Percentiles rank a stretch among this genome's conserved stretches.
Evolutionary conservation across 2,113 vertebrate species (phyloP).

Genomic region (Globicephala melas): DNA sequence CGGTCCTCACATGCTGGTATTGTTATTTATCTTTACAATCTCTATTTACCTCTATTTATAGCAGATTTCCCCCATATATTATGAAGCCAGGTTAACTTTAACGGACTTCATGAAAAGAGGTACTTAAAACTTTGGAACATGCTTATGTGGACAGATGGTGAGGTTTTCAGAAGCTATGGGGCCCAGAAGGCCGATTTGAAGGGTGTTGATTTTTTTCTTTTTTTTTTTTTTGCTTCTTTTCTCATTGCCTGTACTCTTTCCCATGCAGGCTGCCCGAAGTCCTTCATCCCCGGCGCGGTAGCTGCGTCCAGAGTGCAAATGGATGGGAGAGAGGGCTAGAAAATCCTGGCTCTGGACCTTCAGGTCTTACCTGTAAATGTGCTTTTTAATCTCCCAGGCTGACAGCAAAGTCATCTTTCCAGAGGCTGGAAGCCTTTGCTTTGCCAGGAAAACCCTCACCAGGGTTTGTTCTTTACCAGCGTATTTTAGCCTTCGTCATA

Average conservation of each 20-base stretch:
- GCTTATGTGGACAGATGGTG: conserved; percentile 59
- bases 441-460: background rate
- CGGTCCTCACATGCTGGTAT: conserved; percentile 75
- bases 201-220: conserved; percentile 60
- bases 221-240: background rate
- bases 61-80: conserved; percentile 78
- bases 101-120: conserved; percentile 80
- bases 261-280: background rate
- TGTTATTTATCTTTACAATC: conserved; percentile 87
- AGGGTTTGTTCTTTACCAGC: too few relatives aligned
- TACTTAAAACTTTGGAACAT: conserved; percentile 79
- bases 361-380: background rate
- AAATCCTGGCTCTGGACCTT: background rate
- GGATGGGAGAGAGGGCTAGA: background rate
- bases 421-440: background rate
- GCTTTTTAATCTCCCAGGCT: background rate
- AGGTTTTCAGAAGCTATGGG: conserved; percentile 8
- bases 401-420: background rate
- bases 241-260: background rate
- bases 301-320: rapidly evolving
- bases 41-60: conserved; percentile 88
- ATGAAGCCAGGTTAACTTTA: conserved; percentile 81
- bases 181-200: conserved; percentile 69
- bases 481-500: background rate
- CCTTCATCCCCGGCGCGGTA: background rate